phyloP scores from a whole-genome alignment of 2,797 vertebrate species.

The Nyctibius grandis region DNA sequence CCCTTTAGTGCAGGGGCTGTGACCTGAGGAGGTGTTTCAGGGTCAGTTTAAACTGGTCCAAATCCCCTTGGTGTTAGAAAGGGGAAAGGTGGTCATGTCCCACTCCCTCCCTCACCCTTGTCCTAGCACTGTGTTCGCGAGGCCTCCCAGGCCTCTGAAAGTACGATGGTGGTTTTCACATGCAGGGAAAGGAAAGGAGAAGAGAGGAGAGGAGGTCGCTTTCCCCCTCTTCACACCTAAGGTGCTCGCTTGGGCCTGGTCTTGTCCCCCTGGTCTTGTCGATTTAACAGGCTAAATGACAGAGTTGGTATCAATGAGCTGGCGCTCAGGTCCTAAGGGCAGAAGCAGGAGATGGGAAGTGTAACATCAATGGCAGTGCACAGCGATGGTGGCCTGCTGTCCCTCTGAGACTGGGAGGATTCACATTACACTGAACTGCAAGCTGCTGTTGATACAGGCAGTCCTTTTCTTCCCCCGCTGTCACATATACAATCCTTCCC shows the following conservation, averaged over 20 bases:
- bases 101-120: neutral
- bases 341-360: neutral
- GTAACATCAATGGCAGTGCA: rapidly evolving
- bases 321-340: rapidly evolving
- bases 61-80: neutral
- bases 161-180: rapidly evolving
- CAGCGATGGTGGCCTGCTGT: neutral
- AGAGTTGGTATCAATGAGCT: neutral
- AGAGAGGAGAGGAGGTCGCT: neutral
- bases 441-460: neutral
- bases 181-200: neutral
- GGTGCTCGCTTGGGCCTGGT: rapidly evolving
- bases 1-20: neutral
- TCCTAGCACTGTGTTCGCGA: rapidly evolving
- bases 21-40: neutral
- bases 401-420: neutral
- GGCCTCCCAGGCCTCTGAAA: neutral
- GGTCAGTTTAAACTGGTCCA: neutral
- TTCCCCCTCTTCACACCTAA: rapidly evolving
- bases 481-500: neutral
- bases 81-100: neutral
- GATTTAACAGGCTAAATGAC: neutral
- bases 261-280: neutral
- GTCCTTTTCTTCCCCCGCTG: neutral
- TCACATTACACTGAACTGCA: neutral